Percentiles rank a stretch among this genome's conserved stretches.
These are phyloP conservation scores for Drosophila burlai DNA, from an alignment of 1,140 invertebrate species.

Conservation along the genomic window DNA sequence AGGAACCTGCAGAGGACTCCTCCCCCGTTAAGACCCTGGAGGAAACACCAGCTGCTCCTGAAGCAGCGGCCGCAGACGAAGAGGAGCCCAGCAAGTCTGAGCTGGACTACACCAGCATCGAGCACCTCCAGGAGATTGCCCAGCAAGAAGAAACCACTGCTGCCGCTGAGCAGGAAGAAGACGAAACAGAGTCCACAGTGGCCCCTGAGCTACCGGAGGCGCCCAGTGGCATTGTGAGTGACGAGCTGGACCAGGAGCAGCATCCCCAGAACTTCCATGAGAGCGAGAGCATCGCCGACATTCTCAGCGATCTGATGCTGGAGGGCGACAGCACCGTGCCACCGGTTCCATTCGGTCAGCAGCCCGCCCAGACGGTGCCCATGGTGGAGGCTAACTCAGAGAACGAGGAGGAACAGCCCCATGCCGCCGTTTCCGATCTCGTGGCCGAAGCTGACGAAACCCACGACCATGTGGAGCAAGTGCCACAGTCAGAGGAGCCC, in stretches of 20 bases:
- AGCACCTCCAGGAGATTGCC: constrained; percentile 36
- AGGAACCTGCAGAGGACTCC: constrained; percentile 1
- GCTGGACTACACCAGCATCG: constrained; percentile 51
- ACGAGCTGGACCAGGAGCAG: constrained; percentile 41
- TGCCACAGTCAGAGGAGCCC: constrained; percentile 9
- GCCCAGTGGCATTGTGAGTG: constrained; percentile 65
- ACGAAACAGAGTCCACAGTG: constrained; percentile 29
- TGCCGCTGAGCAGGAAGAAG: not conserved
- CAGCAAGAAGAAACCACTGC: constrained; percentile 21
- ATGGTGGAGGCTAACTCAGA: constrained; percentile 45
- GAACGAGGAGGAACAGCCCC: constrained; percentile 36
- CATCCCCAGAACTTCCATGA: constrained; percentile 72
- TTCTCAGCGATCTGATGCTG: constrained; percentile 76
- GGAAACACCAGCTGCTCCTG: not conserved
- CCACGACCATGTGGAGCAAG: constrained; percentile 41
- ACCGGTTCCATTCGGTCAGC: constrained; percentile 66
- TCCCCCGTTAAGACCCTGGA: not conserved
- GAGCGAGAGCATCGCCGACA: constrained; percentile 76
- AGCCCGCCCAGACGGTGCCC: constrained; percentile 59
- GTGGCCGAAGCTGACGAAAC: constrained; percentile 60
- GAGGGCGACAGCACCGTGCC: constrained; percentile 74
- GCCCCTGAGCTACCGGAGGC: constrained; percentile 36
- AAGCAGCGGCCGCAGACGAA: not conserved
- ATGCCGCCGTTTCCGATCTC: constrained; percentile 60
- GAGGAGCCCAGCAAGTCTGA: constrained; percentile 27